Percentiles rank a stretch among this genome's conserved stretches.
phyloP scores from a whole-genome alignment of 2,888 invertebrate genomes.

The Lepidocyrtoides sp. region DNA sequence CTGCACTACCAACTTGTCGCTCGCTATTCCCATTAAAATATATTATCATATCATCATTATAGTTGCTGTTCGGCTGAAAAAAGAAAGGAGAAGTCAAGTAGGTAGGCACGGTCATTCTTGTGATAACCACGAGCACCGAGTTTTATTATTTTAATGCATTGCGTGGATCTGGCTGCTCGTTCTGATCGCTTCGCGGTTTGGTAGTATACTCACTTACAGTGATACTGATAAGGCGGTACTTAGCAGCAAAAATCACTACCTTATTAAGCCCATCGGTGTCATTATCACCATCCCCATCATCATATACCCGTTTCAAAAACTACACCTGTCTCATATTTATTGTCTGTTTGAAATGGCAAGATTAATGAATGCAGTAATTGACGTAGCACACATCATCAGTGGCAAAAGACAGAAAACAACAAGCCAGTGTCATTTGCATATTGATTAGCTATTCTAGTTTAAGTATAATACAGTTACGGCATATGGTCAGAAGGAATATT shows the following conservation, averaged over 20 bases:
- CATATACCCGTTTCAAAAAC: not conserved
- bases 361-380: conserved; percentile 38
- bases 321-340: not conserved
- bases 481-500: conserved; percentile 35
- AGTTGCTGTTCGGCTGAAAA: not conserved
- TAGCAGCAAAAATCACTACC: conserved; percentile 30
- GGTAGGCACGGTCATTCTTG: conserved; percentile 13
- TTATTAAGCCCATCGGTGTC: conserved; percentile 32
- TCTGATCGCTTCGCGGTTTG: not conserved
- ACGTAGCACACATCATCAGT: not conserved
- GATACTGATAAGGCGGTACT: conserved; percentile 37
- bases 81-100: conserved; percentile 6
- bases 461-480: conserved; percentile 46
- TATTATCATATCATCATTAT: conserved; percentile 11
- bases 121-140: not conserved
- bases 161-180: not conserved
- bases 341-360: conserved; percentile 20
- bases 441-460: conserved; percentile 53
- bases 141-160: conserved; percentile 37
- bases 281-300: not conserved
- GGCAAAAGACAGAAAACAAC: conserved; percentile 13
- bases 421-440: conserved; percentile 52
- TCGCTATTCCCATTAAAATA: conserved; percentile 31
- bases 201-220: not conserved
- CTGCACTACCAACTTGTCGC: not conserved